These are phyloP conservation scores for Festucalex cinctus DNA, from an alignment of 2,113 vertebrate genomes.

Conservation along the genomic window DNA sequence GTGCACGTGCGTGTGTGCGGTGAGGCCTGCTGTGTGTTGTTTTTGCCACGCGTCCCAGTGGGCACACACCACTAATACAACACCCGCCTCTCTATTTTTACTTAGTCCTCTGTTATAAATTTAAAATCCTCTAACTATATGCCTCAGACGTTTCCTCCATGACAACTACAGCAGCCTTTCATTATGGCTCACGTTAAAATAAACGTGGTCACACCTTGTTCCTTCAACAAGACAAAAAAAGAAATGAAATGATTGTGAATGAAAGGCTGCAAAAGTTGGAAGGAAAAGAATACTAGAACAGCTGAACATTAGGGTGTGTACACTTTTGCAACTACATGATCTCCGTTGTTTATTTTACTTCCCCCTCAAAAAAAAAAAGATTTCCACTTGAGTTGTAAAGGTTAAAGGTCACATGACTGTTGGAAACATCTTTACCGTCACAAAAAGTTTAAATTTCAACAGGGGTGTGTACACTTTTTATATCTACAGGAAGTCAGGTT, in stretches of 20 bases:
- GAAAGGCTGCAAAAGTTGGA: too few relatives aligned
- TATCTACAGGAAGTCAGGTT: too few relatives aligned
- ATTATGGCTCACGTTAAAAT: constrained; percentile 43
- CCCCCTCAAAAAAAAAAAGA: too few relatives aligned
- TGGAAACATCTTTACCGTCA: too few relatives aligned
- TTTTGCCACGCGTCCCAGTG: constrained; percentile 7
- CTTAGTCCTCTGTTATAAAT: constrained; percentile 20
- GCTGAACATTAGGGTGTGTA: too few relatives aligned
- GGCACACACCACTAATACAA: constrained; percentile 23
- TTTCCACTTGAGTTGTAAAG: too few relatives aligned
- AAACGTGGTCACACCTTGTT: constrained; percentile 11
- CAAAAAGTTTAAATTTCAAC: too few relatives aligned
- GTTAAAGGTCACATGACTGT: too few relatives aligned
- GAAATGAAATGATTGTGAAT: neutral
- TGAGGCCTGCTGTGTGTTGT: neutral
- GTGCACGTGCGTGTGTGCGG: neutral
- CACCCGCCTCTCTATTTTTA: constrained; percentile 17
- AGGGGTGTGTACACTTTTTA: too few relatives aligned
- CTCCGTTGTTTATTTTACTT: too few relatives aligned
- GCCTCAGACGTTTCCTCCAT: constrained; percentile 31
- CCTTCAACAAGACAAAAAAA: neutral
- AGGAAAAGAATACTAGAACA: too few relatives aligned
- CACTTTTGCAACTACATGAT: too few relatives aligned
- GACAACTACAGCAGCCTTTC: constrained; percentile 36
- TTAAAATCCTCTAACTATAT: neutral